Conservation (phyloP, 2,113 vertebrate genomes). For the cattle (Bos taurus) region ARS-UCD2.0 NC_037333.1:53600001-53600500, state of each 20-base stretch:
- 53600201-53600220: slow-evolving; percentile 41
- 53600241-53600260: slow-evolving; percentile 17
- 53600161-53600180: slow-evolving; percentile 62
- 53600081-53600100: slow-evolving; percentile 37
- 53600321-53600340: neutral
- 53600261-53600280: slow-evolving; percentile 39
- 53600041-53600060: slow-evolving; percentile 24
- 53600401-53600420: neutral
- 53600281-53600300: neutral
- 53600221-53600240: neutral
- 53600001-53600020: neutral
- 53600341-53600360: neutral
- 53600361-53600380: neutral
- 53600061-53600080: slow-evolving; percentile 31
- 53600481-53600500: no score
- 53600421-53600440: no score
- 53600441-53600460: accelerated
- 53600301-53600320: neutral
- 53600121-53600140: slow-evolving; percentile 45
- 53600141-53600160: slow-evolving; percentile 45
- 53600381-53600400: neutral
- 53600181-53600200: slow-evolving; percentile 51
- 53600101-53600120: slow-evolving; percentile 49
- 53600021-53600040: neutral
- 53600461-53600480: no score